Evolutionary conservation across 2,888 invertebrate species (phyloP).

Genomic region (Mactromeris polynyma): DNA sequence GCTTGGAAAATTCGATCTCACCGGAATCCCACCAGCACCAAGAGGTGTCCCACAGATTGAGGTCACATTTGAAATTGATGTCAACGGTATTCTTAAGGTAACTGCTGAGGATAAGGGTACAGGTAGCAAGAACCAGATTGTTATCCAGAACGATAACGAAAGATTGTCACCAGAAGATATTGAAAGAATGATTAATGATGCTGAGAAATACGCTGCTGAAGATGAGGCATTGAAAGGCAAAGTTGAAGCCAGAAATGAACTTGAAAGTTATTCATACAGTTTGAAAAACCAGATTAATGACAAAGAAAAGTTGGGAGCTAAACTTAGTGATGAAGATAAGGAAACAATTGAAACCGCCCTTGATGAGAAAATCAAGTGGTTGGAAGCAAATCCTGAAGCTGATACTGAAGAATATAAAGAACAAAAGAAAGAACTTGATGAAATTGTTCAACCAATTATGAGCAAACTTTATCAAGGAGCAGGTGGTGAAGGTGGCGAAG

Average conservation of each 20-base stretch:
- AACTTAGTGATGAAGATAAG: constrained; percentile 95
- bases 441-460: constrained; percentile 97
- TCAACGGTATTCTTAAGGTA: constrained; percentile 88
- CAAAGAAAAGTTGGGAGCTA: constrained; percentile 98
- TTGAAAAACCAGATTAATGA: constrained; percentile 98
- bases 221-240: constrained; percentile 94
- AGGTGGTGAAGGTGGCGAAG: constrained; percentile 79
- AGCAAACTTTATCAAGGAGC: constrained; percentile 97
- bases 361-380: constrained; percentile 98
- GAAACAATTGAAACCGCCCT: constrained; percentile 96
- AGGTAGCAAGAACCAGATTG: constrained; percentile 99
- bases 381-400: constrained; percentile 97
- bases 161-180: constrained; percentile 98
- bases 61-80: constrained; percentile 89
- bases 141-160: constrained; percentile 99
- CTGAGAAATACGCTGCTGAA: constrained; percentile 99
- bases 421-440: constrained; percentile 97
- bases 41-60: constrained; percentile 88
- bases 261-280: constrained; percentile 97
- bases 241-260: constrained; percentile 98
- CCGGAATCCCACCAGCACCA: constrained; percentile 95
- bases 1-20: constrained; percentile 98
- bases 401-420: constrained; percentile 96
- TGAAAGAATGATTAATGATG: constrained; percentile 99
- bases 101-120: constrained; percentile 99